Base-by-base conservation (phyloP, 2,797 vertebrate species). In the Psittacula echo region DNA sequence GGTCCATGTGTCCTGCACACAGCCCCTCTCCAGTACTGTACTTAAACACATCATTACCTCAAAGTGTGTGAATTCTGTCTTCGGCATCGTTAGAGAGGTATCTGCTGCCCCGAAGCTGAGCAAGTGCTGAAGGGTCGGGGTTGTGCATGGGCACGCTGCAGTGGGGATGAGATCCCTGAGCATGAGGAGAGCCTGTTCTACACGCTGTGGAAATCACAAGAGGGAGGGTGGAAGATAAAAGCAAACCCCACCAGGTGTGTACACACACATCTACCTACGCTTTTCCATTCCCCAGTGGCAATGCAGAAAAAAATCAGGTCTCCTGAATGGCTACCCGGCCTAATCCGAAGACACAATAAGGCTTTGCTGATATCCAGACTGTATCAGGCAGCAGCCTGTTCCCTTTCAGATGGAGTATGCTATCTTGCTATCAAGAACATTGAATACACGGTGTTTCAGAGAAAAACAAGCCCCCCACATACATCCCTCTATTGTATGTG, bases 141-240 rank as follows among this genome's bases (percentile, higher is more conserved):
- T 0, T 11, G 26, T 3, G 11, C 68, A 7, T 1, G 29, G 58
- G 10, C 29, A 15, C 0, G 2, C 56, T 39, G 61, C 42, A 13
- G 42, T 0, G 4, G 50, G 34, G 61, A 24, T 16, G 37, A 19
- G 37, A 4, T 10, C 16, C 41, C 61, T 37, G 1, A 23, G 20
- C 23, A 16, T 2, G 1, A 2, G 24, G 8, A 13, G 39, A 30
- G 19, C 27, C 37, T 3, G 1, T n/a, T 10, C 84, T 10, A 11
- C 23, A 60, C 1, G 0, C 66, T 9, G 3, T 4, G 9, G 80
- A 68, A 30, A 47, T 14, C 65, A 41, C 4, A 4, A 22, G 20
- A n/a, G 19, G 5, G 44, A 34, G 39, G 11, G 41, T 23, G 72
- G 48, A 26, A 66, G 72, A 70, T 20, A 82, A 67, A 74, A 82